Base-by-base conservation (phyloP, 2,888 invertebrate species). In the Tuta absoluta region DNA sequence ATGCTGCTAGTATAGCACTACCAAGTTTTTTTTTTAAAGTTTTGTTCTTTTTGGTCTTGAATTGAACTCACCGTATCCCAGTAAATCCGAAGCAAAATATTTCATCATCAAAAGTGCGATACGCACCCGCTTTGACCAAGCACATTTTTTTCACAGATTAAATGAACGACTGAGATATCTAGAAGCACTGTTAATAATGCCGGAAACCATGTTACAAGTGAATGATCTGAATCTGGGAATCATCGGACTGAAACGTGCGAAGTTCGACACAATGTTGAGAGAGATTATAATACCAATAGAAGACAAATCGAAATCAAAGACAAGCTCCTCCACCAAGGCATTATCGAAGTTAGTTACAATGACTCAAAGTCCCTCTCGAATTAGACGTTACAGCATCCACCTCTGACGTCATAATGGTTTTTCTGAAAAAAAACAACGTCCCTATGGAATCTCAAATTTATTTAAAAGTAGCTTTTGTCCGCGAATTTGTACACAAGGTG, bases 161-260 rank as follows among this genome's bases (percentile, higher is more conserved):
- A 69, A 75, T 3, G 79, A 87, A 37, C 80, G 93, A 64, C 77
- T 91, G 12, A 67, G 75, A 41, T 93, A 91, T 70, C 77, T 93
- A 69, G 84, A 91, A 80, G 84, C 85, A 51, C 90, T 92, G 1
- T 85, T 92, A 61, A 81, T 92, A 1, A 87, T 87, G 0, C 86
- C 92, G 0, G 93, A 94, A 75, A 92, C 93, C 69, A 68, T 80
- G 24, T 72, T 94, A 21, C 53, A 70, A 1, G 75, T 84, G 24
- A 67, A 86, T 33, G 85, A 86, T 0, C 83, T 94, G 19, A 85
- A 86, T 68, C 75, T 93, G 3, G 94, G 94, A 4, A 89, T 94
- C 66, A 74, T 94, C 57, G 94, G 94, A 10, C 79, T 91, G 66
- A 81, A 85, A 4, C 83, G 93, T 58, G 75, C 81, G 12, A 76